Base-by-base conservation (phyloP, 2,797 vertebrate genomes). In the Pseudopleuronectes americanus region DNA sequence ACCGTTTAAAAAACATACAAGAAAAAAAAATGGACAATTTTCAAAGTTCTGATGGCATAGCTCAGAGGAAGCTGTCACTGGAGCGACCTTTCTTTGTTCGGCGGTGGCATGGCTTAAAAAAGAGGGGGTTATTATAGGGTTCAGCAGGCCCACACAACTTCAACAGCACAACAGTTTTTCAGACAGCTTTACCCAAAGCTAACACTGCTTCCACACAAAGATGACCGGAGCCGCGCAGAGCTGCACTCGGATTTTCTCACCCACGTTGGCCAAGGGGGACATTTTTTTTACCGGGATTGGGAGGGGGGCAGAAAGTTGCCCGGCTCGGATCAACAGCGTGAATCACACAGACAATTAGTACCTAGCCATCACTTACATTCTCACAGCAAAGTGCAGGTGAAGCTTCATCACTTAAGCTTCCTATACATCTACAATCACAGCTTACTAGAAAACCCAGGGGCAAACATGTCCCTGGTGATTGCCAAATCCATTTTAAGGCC, bases 131-230 rank as follows among this genome's bases (percentile, higher is more conserved):
- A 81, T 84, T 83, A 79, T 75, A 78, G 79, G 85, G 80, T 86
- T 89, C 77, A 83, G 82, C 78, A 80, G 85, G 77, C 80, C 84
- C 85, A 85, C 79, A 79, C 76, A 73, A 76, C 72, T 75, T 84
- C 71, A 66, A 73, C 68, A 82, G 66, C 66, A 84, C 84, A 81
- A 85, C 51, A 59, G 72, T 66, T 60, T 87, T 69, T 69, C 89
- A 91, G 92, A 94, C 94, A 94, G 94, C 91, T 93, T 95, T 93
- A 94, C 92, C 90, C 92, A 89, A 87, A 89, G 76, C 85, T 80
- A 82, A 84, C 82, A 83, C 74, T 58, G 63, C 77, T 69, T 79
- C 66, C 71, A 64, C 82, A 72, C 68, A 22, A 74, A 61, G 71
- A 81, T 71, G 79, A 84, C 69, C 81, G 65, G 74, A 77, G 61